phyloP scores from a whole-genome alignment of 1,140 invertebrate genomes.

The Saccostrea glomerata region DNA sequence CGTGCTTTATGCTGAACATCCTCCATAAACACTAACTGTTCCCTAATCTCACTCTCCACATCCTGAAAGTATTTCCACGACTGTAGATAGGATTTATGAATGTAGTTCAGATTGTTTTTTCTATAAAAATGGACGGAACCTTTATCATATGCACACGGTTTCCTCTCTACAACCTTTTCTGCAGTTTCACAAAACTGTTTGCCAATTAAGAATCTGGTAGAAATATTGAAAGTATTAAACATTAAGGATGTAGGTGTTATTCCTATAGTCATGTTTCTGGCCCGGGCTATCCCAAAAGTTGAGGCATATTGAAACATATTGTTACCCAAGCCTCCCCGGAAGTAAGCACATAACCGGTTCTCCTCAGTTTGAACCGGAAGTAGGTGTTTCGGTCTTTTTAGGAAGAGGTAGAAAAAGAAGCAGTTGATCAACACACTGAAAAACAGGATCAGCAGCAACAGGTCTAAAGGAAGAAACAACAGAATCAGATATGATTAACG shows the following conservation, averaged over 20 bases:
- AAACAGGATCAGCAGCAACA: conserved; percentile 17
- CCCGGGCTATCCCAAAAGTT: conserved; percentile 55
- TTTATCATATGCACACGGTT: conserved; percentile 43
- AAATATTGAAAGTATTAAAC: conserved; percentile 45
- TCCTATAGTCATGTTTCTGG: conserved; percentile 37
- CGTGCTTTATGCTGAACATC: conserved; percentile 28
- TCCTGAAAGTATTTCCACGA: conserved; percentile 64
- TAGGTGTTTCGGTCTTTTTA: neutral
- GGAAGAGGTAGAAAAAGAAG: conserved; percentile 6
- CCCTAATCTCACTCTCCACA: conserved; percentile 48
- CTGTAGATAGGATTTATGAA: conserved; percentile 58
- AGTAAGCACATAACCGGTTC: conserved; percentile 44
- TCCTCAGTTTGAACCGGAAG: neutral
- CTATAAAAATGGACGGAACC: neutral
- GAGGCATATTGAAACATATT: conserved; percentile 61
- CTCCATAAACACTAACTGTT: conserved; percentile 49
- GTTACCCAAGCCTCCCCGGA: conserved; percentile 56
- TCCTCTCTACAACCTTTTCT: conserved; percentile 27
- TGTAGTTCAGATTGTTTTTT: conserved; percentile 17
- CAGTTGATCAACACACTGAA: conserved; percentile 2
- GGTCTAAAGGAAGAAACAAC: neutral
- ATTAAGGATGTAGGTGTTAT: conserved; percentile 22
- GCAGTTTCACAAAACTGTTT: conserved; percentile 37
- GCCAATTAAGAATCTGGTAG: neutral
- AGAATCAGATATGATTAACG: neutral